Percentiles rank a stretch among this genome's conserved stretches.
These are phyloP conservation scores for Eulemur macaco DNA, from an alignment of 2,113 vertebrate genomes.

Conservation along the genomic window DNA sequence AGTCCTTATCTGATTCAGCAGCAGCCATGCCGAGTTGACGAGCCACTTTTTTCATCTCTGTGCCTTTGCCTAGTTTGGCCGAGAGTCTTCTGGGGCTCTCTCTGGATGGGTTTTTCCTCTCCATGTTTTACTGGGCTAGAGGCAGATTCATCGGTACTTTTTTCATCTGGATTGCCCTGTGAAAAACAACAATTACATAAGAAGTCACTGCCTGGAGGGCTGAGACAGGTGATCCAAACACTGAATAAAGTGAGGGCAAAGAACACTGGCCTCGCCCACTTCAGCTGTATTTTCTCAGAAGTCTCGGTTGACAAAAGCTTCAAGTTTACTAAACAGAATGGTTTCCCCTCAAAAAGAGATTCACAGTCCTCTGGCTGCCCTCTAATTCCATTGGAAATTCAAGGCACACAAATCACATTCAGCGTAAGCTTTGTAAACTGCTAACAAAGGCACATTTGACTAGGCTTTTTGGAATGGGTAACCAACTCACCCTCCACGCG, in stretches of 20 bases:
- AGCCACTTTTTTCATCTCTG: constrained; percentile 73
- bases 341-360: neutral
- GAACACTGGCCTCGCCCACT: neutral
- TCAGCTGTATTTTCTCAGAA: neutral
- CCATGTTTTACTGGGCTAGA: constrained; percentile 48
- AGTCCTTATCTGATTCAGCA: constrained; percentile 90
- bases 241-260: neutral
- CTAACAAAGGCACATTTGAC: constrained; percentile 71
- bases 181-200: constrained; percentile 67
- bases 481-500: neutral
- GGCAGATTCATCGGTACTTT: constrained; percentile 16
- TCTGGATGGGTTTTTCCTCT: constrained; percentile 38
- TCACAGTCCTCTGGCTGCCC: neutral
- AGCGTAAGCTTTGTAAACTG: constrained; percentile 56
- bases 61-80: constrained; percentile 70
- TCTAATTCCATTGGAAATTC: constrained; percentile 56
- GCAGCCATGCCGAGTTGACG: constrained; percentile 65
- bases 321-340: neutral
- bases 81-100: constrained; percentile 65
- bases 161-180: constrained; percentile 47
- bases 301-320: neutral
- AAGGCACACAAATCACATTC: constrained; percentile 30
- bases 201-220: constrained; percentile 27
- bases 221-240: neutral
- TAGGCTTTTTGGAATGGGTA: constrained; percentile 32